Evolutionary conservation across 2,888 invertebrate genomes (phyloP), one percentile per base, ranked within the genome.

Genomic region (Dusona sp.): DNA sequence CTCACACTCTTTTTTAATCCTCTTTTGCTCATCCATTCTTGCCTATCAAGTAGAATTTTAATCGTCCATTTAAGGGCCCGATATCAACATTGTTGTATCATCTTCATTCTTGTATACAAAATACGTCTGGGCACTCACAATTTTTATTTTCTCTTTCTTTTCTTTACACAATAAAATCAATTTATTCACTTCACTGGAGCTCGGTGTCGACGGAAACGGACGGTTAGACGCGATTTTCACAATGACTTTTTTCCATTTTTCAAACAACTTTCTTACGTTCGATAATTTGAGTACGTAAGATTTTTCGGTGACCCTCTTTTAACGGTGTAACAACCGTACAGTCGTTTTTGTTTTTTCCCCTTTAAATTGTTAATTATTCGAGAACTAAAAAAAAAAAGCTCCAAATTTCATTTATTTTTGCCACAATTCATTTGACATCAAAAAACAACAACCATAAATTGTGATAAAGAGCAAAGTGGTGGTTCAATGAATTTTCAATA

Each of bases 51-150:
- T 74, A 80, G 61, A 64, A 54, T 83, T 80, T 77, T 22, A 51
- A 78, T 73, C 72, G 72, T 79, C 82, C 79, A 85, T 54, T 29
- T 51, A 75, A 72, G 80, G 78, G 38, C n/a, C 25, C 65, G 74
- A 72, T 74, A 38, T 83, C 33, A 77, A 77, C 36, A 78, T 78
- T 77, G 79, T 87, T 68, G 79, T 78, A 45, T 74, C 85, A 79
- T 74, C 72, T 57, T 86, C 84, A 80, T 83, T 87, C 85, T 90
- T 90, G 89, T 91, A 90, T 91, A 90, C 89, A 91, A 92, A 91
- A 92, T 91, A 91, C 90, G 89, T 89, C 90, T 89, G 91, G 89
- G 89, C 89, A 89, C 90, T 90, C 89, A 79, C 85, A 90, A 87
- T 84, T 83, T 74, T 82, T 79, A 36, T 42, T 80, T 65, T 42